Evolutionary conservation across 2,888 invertebrate genomes (phyloP).

Genomic region (Seira musarum): DNA sequence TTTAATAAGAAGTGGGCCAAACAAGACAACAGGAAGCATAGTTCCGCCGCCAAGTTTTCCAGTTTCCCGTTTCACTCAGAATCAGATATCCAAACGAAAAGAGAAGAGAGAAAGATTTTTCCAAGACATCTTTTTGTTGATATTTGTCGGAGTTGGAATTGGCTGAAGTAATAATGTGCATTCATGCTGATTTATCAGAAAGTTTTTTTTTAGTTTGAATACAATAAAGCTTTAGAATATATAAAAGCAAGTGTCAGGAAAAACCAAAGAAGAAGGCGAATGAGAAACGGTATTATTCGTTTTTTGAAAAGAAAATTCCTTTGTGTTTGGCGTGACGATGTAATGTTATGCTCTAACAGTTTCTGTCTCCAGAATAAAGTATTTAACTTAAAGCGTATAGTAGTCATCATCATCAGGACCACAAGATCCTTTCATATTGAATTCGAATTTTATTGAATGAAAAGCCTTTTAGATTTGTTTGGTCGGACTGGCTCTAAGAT

Average conservation of each 20-base stretch:
- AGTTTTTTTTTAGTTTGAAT: constrained; percentile 24
- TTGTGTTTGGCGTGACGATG: constrained; percentile 11
- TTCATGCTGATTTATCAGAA: constrained; percentile 43
- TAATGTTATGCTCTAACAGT: constrained; percentile 40
- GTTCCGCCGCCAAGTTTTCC: constrained; percentile 50
- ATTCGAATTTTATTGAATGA: constrained; percentile 12
- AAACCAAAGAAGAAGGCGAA: constrained; percentile 31
- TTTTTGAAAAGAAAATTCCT: constrained; percentile 19
- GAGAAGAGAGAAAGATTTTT: constrained; percentile 18
- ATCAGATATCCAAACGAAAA: constrained; percentile 28
- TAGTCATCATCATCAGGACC: not conserved
- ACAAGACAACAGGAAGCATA: constrained; percentile 53
- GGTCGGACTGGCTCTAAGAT: not conserved
- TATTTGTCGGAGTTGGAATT: constrained; percentile 12
- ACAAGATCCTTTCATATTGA: constrained; percentile 9
- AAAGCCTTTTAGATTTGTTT: constrained; percentile 9
- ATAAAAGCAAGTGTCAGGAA: constrained; percentile 48
- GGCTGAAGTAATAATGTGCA: constrained; percentile 15
- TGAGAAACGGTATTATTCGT: constrained; percentile 36
- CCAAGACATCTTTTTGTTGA: constrained; percentile 31
- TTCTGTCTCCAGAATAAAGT: constrained; percentile 23
- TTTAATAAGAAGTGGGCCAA: constrained; percentile 56
- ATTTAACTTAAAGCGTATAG: constrained; percentile 1
- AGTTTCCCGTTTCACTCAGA: constrained; percentile 51
- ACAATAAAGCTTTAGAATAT: constrained; percentile 38